phyloP scores from a whole-genome alignment of 2,113 vertebrate genomes.

The Clarias gariepinus region DNA sequence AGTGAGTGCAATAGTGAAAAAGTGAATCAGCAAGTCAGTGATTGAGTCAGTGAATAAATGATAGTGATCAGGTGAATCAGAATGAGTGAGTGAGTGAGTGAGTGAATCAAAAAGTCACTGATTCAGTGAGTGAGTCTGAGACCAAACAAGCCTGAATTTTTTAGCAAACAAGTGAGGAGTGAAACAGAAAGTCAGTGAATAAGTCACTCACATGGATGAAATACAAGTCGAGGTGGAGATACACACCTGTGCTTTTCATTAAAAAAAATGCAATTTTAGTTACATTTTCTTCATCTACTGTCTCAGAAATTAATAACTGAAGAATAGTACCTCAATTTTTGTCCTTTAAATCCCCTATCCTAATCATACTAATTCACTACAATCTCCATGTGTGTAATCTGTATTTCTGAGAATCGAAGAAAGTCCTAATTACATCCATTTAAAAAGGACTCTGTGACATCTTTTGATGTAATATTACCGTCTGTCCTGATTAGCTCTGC shows the following conservation, averaged over 20 bases:
- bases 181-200: background rate
- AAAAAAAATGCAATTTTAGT: background rate
- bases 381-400: conserved; percentile 65
- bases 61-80: background rate
- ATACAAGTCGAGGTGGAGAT: background rate
- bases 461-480: conserved; percentile 78
- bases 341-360: conserved; percentile 7
- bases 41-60: background rate
- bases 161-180: background rate
- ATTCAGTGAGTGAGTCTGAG: background rate
- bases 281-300: background rate
- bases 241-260: background rate
- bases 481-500: conserved; percentile 69
- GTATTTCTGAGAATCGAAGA: conserved; percentile 62
- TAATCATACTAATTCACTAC: conserved; percentile 46
- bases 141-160: background rate
- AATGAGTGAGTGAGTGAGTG: too few relatives aligned
- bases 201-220: background rate
- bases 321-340: background rate
- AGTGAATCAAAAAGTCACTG: background rate
- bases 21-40: background rate
- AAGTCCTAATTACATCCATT: conserved; percentile 76
- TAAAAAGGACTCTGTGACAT: conserved; percentile 64
- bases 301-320: background rate
- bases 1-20: background rate